phyloP scores from a whole-genome alignment of 2,888 invertebrate genomes.

The Linnaemya tessellans region DNA sequence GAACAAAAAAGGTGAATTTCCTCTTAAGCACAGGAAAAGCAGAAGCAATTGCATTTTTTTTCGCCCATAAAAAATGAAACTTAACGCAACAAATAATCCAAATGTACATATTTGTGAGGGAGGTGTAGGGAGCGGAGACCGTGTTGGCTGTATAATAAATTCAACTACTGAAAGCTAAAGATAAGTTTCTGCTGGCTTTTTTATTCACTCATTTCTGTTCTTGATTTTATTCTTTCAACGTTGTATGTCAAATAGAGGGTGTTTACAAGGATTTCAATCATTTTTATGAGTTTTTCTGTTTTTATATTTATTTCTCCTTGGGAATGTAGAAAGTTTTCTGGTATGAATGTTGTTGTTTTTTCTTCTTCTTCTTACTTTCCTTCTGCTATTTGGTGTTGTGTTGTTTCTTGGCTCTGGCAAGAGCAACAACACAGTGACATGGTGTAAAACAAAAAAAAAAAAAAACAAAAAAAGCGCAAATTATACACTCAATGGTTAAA shows the following conservation, averaged over 20 bases:
- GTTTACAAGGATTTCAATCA: conserved; percentile 73
- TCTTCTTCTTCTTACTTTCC: not conserved
- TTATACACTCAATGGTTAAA: conserved; percentile 69
- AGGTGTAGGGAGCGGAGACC: not conserved
- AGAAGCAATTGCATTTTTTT: conserved; percentile 54
- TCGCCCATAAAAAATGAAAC: not conserved
- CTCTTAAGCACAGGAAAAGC: conserved; percentile 57
- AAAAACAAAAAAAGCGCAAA: conserved; percentile 62
- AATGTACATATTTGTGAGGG: conserved; percentile 19
- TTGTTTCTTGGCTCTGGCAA: conserved; percentile 33
- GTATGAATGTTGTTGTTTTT: conserved; percentile 16
- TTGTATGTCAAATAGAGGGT: conserved; percentile 68
- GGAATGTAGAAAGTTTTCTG: conserved; percentile 26
- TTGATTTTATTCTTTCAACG: conserved; percentile 51
- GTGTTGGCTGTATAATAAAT: conserved; percentile 37
- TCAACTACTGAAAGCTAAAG: conserved; percentile 64
- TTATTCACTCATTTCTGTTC: conserved; percentile 17
- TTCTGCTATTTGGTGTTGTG: not conserved
- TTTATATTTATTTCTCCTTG: conserved; percentile 15
- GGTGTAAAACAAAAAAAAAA: conserved; percentile 26
- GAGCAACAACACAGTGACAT: conserved; percentile 40
- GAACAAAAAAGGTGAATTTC: conserved; percentile 66
- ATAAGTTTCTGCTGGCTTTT: conserved; percentile 34
- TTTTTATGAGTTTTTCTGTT: conserved; percentile 71
- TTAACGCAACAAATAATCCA: conserved; percentile 58